phyloP scores from a whole-genome alignment of 1,140 invertebrate species.

The Phymorhynchus buccinoides region DNA sequence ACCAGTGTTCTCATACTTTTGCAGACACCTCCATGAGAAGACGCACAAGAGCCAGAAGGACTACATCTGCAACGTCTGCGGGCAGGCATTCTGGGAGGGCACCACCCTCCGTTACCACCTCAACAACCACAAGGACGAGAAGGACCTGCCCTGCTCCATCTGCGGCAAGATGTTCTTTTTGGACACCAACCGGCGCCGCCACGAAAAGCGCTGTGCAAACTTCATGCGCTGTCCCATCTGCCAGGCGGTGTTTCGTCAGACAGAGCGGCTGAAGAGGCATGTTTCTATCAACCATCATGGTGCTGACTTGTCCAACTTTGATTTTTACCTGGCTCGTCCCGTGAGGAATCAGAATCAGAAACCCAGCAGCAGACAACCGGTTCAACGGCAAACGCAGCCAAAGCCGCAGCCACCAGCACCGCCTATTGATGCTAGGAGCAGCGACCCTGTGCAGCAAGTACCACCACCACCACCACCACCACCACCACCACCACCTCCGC shows the following conservation, averaged over 20 bases:
- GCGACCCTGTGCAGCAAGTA: no score
- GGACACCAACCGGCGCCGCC: not conserved
- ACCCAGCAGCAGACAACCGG: no score
- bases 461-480: no score
- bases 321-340: not conserved
- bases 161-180: constrained; percentile 43
- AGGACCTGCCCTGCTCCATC: constrained; percentile 19
- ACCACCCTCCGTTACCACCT: constrained; percentile 52
- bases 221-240: not conserved
- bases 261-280: not conserved
- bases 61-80: not conserved
- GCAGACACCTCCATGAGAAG: constrained; percentile 28
- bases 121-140: constrained; percentile 43
- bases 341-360: no score
- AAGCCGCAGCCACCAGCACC: no score
- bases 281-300: not conserved
- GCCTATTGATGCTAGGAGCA: no score
- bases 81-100: constrained; percentile 17
- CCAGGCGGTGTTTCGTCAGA: not conserved
- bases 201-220: not conserved
- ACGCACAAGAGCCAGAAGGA: constrained; percentile 13
- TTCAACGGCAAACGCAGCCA: no score
- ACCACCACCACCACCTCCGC: no score
- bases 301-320: not conserved
- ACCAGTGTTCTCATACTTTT: no score